These are phyloP conservation scores for Drosophila crucigera DNA, from an alignment of 2,888 invertebrate species.

Conservation along the genomic window DNA sequence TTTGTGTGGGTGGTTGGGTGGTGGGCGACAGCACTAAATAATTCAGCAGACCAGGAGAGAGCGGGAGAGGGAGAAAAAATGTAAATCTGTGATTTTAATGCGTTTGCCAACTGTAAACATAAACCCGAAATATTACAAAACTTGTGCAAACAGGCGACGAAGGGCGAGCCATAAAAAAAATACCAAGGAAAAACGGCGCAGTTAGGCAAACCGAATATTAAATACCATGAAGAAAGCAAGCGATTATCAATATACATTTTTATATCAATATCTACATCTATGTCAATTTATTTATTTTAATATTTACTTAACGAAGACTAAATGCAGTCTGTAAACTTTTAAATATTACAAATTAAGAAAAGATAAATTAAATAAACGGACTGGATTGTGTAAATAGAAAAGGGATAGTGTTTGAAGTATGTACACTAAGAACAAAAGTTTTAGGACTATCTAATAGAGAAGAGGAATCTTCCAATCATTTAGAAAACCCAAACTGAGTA, in stretches of 20 bases:
- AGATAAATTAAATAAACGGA: no score
- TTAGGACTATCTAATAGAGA: neutral
- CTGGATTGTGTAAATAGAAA: no score
- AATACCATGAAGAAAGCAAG: constrained; percentile 4
- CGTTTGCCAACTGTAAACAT: constrained; percentile 83
- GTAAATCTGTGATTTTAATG: constrained; percentile 83
- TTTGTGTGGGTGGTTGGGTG: neutral
- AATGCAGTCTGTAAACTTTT: no score
- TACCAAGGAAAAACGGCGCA: neutral
- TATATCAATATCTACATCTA: neutral
- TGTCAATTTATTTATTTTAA: neutral
- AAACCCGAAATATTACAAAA: constrained; percentile 82
- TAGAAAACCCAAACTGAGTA: neutral
- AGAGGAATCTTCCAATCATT: neutral
- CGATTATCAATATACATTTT: neutral
- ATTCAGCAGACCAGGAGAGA: constrained; percentile 60
- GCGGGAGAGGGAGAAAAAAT: constrained; percentile 43
- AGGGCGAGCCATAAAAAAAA: constrained; percentile 55
- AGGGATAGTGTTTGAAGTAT: no score
- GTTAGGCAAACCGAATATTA: neutral
- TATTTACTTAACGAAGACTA: neutral
- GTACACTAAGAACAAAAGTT: neutral
- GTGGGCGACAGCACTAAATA: constrained; percentile 73
- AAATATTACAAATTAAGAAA: no score
- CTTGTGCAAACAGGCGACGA: constrained; percentile 75